A percentile compares a stretch with the other conserved stretches of the same genome.
These are phyloP conservation scores for Colletes gigas DNA, from an alignment of 1,140 invertebrate genomes.

Conservation along the genomic window DNA sequence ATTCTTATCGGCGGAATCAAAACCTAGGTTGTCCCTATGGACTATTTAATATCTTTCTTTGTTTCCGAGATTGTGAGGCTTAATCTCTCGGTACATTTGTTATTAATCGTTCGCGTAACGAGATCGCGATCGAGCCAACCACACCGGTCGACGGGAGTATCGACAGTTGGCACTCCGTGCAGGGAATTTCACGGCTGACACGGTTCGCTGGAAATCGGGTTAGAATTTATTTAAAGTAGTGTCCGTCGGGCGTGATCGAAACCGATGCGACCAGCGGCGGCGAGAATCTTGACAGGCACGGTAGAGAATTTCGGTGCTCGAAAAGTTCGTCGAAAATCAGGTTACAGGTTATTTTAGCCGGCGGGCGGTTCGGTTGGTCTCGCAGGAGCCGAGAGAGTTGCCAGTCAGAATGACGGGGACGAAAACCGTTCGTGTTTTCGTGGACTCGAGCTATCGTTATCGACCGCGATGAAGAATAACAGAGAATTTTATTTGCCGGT, in stretches of 20 bases:
- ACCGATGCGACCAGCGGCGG: neutral
- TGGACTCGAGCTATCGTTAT: neutral
- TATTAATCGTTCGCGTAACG: neutral
- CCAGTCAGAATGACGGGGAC: conserved; percentile 3
- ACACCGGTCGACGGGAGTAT: too few species aligned
- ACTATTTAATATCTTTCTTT: too few species aligned
- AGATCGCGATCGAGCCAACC: neutral
- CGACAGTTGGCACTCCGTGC: too few species aligned
- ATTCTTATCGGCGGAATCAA: too few species aligned
- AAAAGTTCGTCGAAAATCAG: neutral
- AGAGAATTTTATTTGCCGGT: conserved; percentile 43
- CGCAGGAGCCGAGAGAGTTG: neutral
- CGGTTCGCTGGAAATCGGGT: too few species aligned
- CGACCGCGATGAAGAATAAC: conserved; percentile 34
- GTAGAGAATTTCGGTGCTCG: neutral
- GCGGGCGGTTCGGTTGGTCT: neutral
- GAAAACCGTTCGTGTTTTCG: conserved; percentile 3
- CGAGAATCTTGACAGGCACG: neutral
- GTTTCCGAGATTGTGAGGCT: too few species aligned
- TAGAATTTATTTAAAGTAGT: neutral
- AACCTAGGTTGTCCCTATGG: too few species aligned
- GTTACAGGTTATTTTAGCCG: conserved; percentile 4
- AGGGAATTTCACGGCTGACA: too few species aligned
- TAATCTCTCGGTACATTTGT: too few species aligned
- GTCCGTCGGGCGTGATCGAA: neutral